Percentiles rank a stretch among this genome's conserved stretches.
These are phyloP conservation scores for Mormyrus iriodes DNA, from an alignment of 2,113 vertebrate genomes.

Conservation along the genomic window DNA sequence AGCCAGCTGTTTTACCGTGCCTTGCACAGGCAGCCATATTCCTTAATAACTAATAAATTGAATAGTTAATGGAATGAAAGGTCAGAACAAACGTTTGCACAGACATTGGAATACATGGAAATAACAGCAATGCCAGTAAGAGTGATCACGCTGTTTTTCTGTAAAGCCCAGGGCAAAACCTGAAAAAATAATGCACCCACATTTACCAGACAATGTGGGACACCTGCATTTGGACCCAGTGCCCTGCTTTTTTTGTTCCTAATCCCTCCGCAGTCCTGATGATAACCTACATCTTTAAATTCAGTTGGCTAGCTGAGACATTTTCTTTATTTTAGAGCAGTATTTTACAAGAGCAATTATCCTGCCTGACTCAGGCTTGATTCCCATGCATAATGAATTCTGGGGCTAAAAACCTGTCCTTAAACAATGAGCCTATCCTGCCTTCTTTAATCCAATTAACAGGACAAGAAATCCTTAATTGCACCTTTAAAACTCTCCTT, in stretches of 20 bases:
- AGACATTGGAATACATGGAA: neutral
- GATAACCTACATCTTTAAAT: neutral
- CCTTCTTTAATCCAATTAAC: conserved; percentile 1
- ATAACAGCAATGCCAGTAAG: neutral
- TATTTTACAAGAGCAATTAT: neutral
- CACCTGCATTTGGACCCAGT: neutral
- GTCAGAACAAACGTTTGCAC: neutral
- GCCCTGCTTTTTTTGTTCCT: neutral
- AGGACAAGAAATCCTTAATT: conserved; percentile 27
- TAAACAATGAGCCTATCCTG: neutral
- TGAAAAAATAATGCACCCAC: neutral
- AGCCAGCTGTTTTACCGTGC: neutral
- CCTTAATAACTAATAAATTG: neutral
- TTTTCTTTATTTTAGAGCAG: neutral
- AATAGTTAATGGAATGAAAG: neutral
- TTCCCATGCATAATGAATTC: neutral
- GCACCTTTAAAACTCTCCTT: conserved; percentile 36
- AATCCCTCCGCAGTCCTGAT: neutral
- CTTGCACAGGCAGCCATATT: neutral
- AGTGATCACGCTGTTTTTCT: conserved; percentile 4
- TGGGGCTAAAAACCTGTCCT: neutral
- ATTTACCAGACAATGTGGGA: neutral
- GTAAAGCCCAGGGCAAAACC: conserved; percentile 1
- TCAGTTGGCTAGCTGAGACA: neutral
- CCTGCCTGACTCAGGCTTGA: neutral